Evolutionary conservation across 2,113 vertebrate genomes (phyloP), one percentile per base, ranked within the genome.

Genomic region (Vimba vimba): DNA sequence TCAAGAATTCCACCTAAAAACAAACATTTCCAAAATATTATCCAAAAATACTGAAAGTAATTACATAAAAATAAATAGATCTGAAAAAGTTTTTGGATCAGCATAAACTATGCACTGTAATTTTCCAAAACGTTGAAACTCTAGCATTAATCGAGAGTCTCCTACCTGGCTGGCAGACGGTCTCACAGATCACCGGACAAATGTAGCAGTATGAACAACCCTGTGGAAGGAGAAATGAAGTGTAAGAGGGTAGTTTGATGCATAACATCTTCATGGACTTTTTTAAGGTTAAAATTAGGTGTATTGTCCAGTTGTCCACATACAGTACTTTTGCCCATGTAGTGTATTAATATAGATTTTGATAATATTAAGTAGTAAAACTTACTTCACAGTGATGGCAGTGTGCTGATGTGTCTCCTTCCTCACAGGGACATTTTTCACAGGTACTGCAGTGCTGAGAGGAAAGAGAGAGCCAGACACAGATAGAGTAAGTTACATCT

Each of bases 171-270:
- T 94, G 87, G 91, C 96, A 97, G 85, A 96, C 87, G 0, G 95
- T 96, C 73, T 97, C 95, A 71, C 96, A 97, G 87, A 97, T 87
- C 60, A 97, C 89, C 2, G 96, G 95, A 87, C 96, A 97, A 62
- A 97, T 85, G 83, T 93, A 96, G 88, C 97, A 97, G 66, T 94
- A 95, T 27, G 95, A 92, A 59, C 97, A 97, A 78, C 93, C 90
- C 96, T 97, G 89, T 13, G 10, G 17, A 27, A 60, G 39, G 19
- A 82, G 6, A 57, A 9, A 8, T 17, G 15, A 82, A 27, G 4
- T 11, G 36, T 55, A 6, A 39, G 23, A 25, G 79, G 47, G 12
- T n/a, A 25, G 23, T 6, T 43, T 52, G 12, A 47, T 50, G 73
- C 12, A 27, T 50, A 17, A 45, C 36, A 23, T 21, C 19, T 36